These are phyloP conservation scores for Subanguina moxae DNA, from an alignment of 1,140 invertebrate genomes.

Conservation along the genomic window DNA sequence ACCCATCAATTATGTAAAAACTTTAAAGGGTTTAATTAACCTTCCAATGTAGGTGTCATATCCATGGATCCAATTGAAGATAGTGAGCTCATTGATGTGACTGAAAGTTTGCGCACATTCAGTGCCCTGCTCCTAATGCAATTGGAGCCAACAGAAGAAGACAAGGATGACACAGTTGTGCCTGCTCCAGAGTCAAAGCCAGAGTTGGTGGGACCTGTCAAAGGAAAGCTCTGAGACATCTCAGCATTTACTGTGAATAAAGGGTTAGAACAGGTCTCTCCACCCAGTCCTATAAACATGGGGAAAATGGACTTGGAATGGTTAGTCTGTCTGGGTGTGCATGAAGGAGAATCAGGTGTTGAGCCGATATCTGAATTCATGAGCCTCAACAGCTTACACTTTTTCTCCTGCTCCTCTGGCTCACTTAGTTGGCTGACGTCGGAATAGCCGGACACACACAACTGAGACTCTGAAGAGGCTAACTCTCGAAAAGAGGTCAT, in stretches of 20 bases:
- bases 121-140: neutral
- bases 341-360: neutral
- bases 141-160: conserved; percentile 7
- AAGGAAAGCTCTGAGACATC: neutral
- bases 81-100: conserved; percentile 37
- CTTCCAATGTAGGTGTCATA: conserved; percentile 49
- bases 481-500: conserved; percentile 53
- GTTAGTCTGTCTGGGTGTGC: conserved; percentile 10
- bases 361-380: neutral
- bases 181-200: conserved; percentile 13
- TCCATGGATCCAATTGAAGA: conserved; percentile 57
- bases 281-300: conserved; percentile 52
- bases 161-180: neutral
- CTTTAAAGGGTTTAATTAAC: neutral
- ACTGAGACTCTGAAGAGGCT: conserved; percentile 41
- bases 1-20: neutral
- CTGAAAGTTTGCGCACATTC: conserved; percentile 43
- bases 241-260: neutral
- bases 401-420: neutral
- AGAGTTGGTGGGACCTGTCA: neutral
- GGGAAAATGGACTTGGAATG: conserved; percentile 46
- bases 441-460: conserved; percentile 28
- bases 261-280: conserved; percentile 11
- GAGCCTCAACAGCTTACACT: too few relatives aligned
- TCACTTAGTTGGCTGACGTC: conserved; percentile 6